A percentile compares a stretch with the other conserved stretches of the same genome.
These are phyloP conservation scores for Branchinecta lynchi DNA, from an alignment of 1,140 invertebrate genomes.

Conservation along the genomic window DNA sequence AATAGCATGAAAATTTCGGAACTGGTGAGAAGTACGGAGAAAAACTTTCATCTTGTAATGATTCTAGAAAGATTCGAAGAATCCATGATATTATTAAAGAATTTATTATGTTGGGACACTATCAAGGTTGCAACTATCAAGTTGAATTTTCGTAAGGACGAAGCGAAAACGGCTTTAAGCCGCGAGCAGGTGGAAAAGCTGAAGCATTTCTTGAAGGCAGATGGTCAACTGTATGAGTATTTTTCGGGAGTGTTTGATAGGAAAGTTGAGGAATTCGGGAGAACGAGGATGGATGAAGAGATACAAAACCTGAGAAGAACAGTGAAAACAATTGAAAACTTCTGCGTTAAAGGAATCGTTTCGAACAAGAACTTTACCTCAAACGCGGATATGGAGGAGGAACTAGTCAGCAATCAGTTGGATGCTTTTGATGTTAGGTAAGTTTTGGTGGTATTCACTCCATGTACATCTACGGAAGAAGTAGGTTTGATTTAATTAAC, in stretches of 20 bases:
- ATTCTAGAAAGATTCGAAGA: neutral
- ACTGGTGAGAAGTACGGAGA: neutral
- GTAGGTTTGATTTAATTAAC: no score
- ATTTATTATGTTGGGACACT: neutral
- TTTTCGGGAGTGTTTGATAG: neutral
- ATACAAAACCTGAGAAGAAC: neutral
- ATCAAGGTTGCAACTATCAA: neutral
- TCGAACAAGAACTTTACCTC: no score
- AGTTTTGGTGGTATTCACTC: no score
- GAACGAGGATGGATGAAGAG: neutral
- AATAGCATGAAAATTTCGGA: neutral
- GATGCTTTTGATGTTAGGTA: no score
- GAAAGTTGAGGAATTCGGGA: neutral
- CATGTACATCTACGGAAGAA: no score
- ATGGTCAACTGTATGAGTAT: neutral
- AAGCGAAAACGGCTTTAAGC: neutral
- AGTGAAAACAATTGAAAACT: no score
- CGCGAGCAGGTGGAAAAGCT: neutral
- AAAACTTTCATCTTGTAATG: slow-evolving; percentile 1
- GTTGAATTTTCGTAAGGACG: neutral
- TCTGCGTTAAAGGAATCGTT: no score
- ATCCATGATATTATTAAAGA: neutral
- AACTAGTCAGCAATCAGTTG: no score
- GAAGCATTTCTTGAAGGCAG: neutral
- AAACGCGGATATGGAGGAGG: no score